Percentiles rank a stretch among this genome's conserved stretches.
phyloP scores from a whole-genome alignment of 2,797 vertebrate genomes.

The Pseudopleuronectes americanus region DNA sequence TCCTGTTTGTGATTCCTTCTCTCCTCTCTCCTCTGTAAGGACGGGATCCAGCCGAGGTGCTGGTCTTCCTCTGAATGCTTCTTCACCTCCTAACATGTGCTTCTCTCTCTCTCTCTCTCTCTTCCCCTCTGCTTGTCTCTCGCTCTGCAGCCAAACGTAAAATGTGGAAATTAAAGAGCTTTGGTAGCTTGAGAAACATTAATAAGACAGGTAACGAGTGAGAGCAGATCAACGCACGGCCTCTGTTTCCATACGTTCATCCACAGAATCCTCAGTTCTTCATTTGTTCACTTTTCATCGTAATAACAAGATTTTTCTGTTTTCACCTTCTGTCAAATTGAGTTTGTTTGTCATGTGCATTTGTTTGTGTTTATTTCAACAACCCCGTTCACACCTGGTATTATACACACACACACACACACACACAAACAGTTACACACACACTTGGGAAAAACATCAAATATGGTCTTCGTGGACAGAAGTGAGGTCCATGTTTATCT shows the following conservation, averaged over 20 bases:
- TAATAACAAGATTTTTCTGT: slow-evolving; percentile 22
- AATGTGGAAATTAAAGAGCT: slow-evolving; percentile 99
- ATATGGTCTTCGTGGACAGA: too few relatives aligned
- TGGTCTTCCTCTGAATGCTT: slow-evolving; percentile 35
- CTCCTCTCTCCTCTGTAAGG: neutral
- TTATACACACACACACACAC: too few relatives aligned
- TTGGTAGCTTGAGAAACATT: slow-evolving; percentile 99
- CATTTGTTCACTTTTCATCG: slow-evolving; percentile 6
- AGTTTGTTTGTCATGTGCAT: slow-evolving; percentile 8
- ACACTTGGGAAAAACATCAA: too few relatives aligned
- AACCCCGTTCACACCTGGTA: too few relatives aligned
- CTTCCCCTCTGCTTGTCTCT: slow-evolving; percentile 73
- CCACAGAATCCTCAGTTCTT: slow-evolving; percentile 8
- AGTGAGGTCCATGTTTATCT: too few relatives aligned
- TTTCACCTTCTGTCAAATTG: slow-evolving; percentile 21
- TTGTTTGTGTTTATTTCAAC: slow-evolving; percentile 1
- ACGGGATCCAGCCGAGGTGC: neutral
- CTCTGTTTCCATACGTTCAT: slow-evolving; percentile 33
- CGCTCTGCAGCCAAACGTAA: slow-evolving; percentile 95
- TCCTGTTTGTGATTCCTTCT: neutral
- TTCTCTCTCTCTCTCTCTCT: slow-evolving; percentile 56
- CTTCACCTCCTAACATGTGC: slow-evolving; percentile 40
- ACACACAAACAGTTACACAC: too few relatives aligned
- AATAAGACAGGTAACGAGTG: slow-evolving; percentile 98
- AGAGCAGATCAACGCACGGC: slow-evolving; percentile 19